Conservation (phyloP, 2,113 vertebrate species). For the Abramis brama region DNA sequence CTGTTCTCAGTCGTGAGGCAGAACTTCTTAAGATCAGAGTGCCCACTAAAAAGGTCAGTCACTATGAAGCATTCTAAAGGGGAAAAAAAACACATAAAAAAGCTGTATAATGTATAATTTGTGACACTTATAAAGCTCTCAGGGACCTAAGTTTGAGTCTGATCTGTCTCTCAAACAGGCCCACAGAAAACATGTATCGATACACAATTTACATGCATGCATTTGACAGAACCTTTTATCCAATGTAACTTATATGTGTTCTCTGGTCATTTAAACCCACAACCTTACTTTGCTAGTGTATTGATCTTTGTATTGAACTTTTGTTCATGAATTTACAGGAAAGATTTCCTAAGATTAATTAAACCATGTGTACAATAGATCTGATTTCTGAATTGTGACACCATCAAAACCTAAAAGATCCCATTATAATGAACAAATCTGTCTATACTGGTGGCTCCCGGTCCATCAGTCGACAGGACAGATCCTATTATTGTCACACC, state of each 20-base stretch:
- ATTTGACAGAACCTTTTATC: background rate
- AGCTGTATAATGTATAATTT: background rate
- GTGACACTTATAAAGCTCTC: background rate
- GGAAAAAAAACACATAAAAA: too few species aligned
- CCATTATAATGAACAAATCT: too few species aligned
- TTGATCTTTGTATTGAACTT: too few species aligned
- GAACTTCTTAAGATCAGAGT: constrained; percentile 98
- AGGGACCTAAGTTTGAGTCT: background rate
- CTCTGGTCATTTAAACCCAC: background rate
- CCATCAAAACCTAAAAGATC: too few species aligned
- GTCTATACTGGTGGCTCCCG: too few species aligned
- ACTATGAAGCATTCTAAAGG: too few species aligned
- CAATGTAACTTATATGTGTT: background rate
- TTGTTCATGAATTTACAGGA: too few species aligned
- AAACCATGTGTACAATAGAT: too few species aligned
- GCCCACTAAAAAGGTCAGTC: constrained; percentile 91
- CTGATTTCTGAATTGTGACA: too few species aligned
- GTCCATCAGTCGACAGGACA: too few species aligned
- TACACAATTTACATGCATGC: background rate
- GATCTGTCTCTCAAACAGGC: background rate
- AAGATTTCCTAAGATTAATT: too few species aligned
- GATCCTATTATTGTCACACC: too few species aligned
- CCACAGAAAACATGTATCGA: background rate
- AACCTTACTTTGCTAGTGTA: background rate
- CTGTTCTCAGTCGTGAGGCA: constrained; percentile 92